phyloP scores from a whole-genome alignment of 2,888 invertebrate genomes.

The Spilarctia lutea region DNA sequence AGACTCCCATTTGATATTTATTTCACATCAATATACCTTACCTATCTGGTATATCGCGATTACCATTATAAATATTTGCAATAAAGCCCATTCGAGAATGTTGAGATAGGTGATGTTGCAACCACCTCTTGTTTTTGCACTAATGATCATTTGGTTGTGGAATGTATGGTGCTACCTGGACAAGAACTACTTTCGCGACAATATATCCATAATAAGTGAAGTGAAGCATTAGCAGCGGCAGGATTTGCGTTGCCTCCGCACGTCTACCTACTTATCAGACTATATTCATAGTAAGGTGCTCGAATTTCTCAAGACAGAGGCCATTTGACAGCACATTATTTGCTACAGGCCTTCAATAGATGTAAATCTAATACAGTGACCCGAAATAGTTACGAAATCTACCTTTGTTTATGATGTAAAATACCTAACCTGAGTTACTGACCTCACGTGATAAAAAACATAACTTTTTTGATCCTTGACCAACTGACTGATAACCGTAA shows the following conservation, averaged over 20 bases:
- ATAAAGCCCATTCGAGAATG: slow-evolving; percentile 40
- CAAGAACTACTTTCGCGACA: slow-evolving; percentile 79
- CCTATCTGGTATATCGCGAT: slow-evolving; percentile 49
- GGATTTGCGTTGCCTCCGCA: slow-evolving; percentile 35
- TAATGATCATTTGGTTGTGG: slow-evolving; percentile 74
- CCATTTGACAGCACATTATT: slow-evolving; percentile 42
- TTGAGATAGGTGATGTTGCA: slow-evolving; percentile 59
- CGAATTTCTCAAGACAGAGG: slow-evolving; percentile 55
- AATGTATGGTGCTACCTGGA: slow-evolving; percentile 59
- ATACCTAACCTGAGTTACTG: not conserved
- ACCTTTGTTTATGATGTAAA: not conserved
- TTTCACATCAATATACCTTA: slow-evolving; percentile 34
- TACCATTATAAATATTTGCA: slow-evolving; percentile 40
- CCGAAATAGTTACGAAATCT: slow-evolving; percentile 12
- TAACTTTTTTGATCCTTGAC: not conserved
- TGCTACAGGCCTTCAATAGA: slow-evolving; percentile 35
- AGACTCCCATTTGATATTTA: slow-evolving; percentile 20
- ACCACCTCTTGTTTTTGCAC: slow-evolving; percentile 69
- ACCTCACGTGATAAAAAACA: not conserved
- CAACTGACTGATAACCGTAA: no score
- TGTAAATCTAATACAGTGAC: slow-evolving; percentile 39
- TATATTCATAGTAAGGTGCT: slow-evolving; percentile 61
- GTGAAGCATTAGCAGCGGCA: slow-evolving; percentile 61
- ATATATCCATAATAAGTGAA: slow-evolving; percentile 58
- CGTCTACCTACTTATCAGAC: slow-evolving; percentile 61